A percentile compares a stretch with the other conserved stretches of the same genome.
phyloP scores from a whole-genome alignment of 2,113 vertebrate genomes.

The Patagioenas fasciata region DNA sequence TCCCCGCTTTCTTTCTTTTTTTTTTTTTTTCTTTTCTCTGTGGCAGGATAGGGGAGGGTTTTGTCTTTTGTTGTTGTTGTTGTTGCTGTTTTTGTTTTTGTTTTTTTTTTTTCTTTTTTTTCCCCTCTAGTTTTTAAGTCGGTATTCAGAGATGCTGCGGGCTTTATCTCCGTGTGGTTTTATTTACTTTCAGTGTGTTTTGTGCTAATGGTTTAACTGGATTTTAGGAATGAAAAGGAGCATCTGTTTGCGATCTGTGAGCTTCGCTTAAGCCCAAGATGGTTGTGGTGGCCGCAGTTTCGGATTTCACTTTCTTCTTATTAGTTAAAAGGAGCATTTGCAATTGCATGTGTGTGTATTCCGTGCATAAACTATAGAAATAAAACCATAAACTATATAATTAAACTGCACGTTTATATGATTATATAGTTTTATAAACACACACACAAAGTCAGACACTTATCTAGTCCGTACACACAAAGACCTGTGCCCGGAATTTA shows the following conservation, averaged over 20 bases:
- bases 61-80: rapidly evolving
- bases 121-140: not conserved
- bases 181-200: conserved; percentile 26
- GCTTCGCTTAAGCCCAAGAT: conserved; percentile 51
- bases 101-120: rapidly evolving
- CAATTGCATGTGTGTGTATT: conserved; percentile 13
- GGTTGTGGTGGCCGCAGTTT: conserved; percentile 63
- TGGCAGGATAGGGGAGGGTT: not conserved
- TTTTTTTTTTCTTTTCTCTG: too few species aligned
- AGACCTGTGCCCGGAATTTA: conserved; percentile 44
- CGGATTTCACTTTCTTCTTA: conserved; percentile 65
- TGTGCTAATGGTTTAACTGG: conserved; percentile 46
- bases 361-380: conserved; percentile 5
- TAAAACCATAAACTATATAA: conserved; percentile 22
- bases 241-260: conserved; percentile 50
- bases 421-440: not conserved
- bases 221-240: conserved; percentile 34
- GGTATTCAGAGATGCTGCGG: not conserved
- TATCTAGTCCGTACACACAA: conserved; percentile 45
- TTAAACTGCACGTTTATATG: not conserved
- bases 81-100: rapidly evolving
- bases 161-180: not conserved
- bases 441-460: not conserved
- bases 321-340: conserved; percentile 49
- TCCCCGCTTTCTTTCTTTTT: not conserved